Evolutionary conservation across 2,888 invertebrate species (phyloP).

Genomic region (Phalera bucephala): DNA sequence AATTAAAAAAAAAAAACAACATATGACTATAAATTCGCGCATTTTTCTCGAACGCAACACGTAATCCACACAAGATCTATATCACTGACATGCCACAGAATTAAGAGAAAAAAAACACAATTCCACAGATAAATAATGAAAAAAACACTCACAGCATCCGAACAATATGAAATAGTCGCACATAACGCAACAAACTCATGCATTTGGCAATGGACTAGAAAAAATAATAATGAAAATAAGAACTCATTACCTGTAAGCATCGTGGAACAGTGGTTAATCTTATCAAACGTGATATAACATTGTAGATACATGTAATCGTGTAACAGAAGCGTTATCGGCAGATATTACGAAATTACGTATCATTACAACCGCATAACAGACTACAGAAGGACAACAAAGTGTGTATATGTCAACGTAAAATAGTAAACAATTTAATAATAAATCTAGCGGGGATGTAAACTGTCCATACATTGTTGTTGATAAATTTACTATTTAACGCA

Average conservation of each 20-base stretch:
- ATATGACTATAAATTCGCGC: too few relatives aligned
- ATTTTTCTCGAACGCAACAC: neutral
- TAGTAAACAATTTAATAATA: too few relatives aligned
- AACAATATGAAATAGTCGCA: slow-evolving; percentile 61
- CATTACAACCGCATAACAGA: too few relatives aligned
- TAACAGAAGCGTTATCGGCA: neutral
- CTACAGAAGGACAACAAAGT: too few relatives aligned
- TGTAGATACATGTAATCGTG: slow-evolving; percentile 1
- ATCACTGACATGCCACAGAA: too few relatives aligned
- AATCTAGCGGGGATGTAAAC: too few relatives aligned
- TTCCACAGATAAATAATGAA: neutral
- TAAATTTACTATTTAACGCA: too few relatives aligned
- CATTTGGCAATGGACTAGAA: slow-evolving; percentile 5
- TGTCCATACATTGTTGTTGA: too few relatives aligned
- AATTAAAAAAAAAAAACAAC: too few relatives aligned
- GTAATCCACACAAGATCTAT: slow-evolving; percentile 18
- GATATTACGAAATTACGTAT: neutral
- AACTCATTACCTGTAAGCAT: slow-evolving; percentile 19
- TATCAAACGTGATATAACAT: slow-evolving; percentile 12
- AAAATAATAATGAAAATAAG: slow-evolving; percentile 1
- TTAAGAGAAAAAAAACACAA: too few relatives aligned
- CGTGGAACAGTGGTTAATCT: slow-evolving; percentile 8
- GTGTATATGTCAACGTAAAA: too few relatives aligned
- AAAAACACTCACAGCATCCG: slow-evolving; percentile 25
- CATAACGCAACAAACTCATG: slow-evolving; percentile 35